Evolutionary conservation across 2,888 invertebrate species (phyloP), one percentile per base, ranked within the genome.

Genomic region (Campaea margaritaria): DNA sequence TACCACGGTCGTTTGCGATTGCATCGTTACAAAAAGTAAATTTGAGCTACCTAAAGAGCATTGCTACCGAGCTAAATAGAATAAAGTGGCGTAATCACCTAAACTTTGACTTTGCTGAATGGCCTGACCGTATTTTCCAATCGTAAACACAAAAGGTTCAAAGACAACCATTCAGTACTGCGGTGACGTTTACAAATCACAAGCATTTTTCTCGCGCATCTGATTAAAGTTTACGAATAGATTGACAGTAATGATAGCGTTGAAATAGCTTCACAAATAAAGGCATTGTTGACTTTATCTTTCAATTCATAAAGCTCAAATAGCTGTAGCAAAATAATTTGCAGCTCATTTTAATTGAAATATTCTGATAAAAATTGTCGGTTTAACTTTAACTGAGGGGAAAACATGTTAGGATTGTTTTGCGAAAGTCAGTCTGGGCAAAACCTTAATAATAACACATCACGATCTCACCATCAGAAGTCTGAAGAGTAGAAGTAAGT

Each of bases 181-280:
- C 56, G 62, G 68, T 51, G 78, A 81, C 79, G 70, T 76, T 73
- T 75, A 83, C 77, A 82, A 82, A 84, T 55, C 14, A 36, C 45
- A 11, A 10, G 15, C 16, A 54, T 83, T 81, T 78, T 77, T 83
- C 78, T 76, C 73, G 74, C 73, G 75, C 76, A 76, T 82, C 78
- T 82, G 82, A 83, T 83, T 82, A 79, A 79, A 82, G 78, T 81
- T 76, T 73, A 64, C 74, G 64, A 72, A 72, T 69, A 74, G 75
- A 78, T 78, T 72, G 70, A 70, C 68, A 72, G 70, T 69, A n/a
- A n/a, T n/a, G 70, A 72, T 54, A 60, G 21, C 45, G 31, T 13
- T 21, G n/a, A 34, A 54, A 54, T 42, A 7, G 16, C 27, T 34
- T 28, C 41, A 54, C 44, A 56, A 45, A 59, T 28, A 34, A n/a